Percentiles rank a stretch among this genome's conserved stretches.
Evolutionary conservation across 2,797 vertebrate genomes (phyloP).

Genomic region (Sphenodon punctatus): DNA sequence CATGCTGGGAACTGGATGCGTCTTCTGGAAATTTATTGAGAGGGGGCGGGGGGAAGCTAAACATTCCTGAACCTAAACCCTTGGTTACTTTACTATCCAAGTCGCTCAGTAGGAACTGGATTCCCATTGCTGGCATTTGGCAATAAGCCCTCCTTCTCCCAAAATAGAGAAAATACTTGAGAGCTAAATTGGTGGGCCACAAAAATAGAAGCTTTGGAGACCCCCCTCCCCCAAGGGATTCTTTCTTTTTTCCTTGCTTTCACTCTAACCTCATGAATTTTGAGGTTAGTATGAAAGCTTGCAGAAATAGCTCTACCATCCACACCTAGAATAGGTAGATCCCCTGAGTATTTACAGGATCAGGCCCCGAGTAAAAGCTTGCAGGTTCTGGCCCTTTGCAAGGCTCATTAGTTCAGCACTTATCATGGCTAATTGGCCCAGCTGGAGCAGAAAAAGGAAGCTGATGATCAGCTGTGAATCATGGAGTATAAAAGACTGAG

Average conservation of each 20-base stretch:
- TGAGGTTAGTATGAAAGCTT: constrained; percentile 27
- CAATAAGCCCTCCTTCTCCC: constrained; percentile 25
- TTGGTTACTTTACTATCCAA: constrained; percentile 21
- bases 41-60: constrained; percentile 43
- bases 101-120: not conserved
- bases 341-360: no score
- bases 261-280: constrained; percentile 40
- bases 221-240: constrained; percentile 23
- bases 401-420: no score
- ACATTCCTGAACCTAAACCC: constrained; percentile 40
- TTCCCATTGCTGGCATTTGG: constrained; percentile 4
- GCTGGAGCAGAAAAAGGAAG: no score
- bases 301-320: constrained; percentile 19
- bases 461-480: no score
- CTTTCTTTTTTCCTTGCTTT: constrained; percentile 10
- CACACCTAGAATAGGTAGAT: no score
- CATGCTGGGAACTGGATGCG: constrained; percentile 39
- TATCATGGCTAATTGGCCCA: no score
- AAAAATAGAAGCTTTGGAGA: constrained; percentile 25
- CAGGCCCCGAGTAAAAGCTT: no score
- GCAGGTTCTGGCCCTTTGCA: no score
- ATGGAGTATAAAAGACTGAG: no score
- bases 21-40: constrained; percentile 52
- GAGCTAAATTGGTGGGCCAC: constrained; percentile 11
- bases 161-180: constrained; percentile 5